phyloP scores from a whole-genome alignment of 2,113 vertebrate species.

The Hippolais icterina region DNA sequence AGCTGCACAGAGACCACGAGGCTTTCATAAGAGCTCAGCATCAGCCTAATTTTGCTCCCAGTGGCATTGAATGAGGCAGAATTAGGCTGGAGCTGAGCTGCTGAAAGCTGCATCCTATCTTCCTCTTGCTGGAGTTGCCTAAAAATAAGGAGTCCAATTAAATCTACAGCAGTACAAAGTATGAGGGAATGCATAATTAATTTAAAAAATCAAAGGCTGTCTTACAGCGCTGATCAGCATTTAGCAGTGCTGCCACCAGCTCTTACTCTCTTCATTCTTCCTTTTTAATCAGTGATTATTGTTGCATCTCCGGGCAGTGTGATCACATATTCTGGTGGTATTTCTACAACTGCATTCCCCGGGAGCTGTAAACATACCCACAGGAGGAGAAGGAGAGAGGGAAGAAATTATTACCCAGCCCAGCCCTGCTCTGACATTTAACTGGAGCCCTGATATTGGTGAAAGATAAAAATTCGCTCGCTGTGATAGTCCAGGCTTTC shows the following conservation, averaged over 20 bases:
- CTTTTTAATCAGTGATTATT: constrained; percentile 55
- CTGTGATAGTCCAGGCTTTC: not conserved
- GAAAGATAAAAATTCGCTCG: not conserved
- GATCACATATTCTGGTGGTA: not conserved
- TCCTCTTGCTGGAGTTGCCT: constrained; percentile 10
- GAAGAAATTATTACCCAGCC: not conserved
- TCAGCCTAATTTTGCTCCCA: constrained; percentile 49
- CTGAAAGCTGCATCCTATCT: constrained; percentile 21
- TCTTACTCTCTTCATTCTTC: constrained; percentile 26
- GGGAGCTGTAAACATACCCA: not conserved
- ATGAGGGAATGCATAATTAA: constrained; percentile 64
- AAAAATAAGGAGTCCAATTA: constrained; percentile 68
- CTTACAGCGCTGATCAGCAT: constrained; percentile 52
- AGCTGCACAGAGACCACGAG: not conserved
- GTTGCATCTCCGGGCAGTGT: not conserved
- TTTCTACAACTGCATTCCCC: not conserved
- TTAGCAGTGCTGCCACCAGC: constrained; percentile 44
- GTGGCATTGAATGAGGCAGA: constrained; percentile 28
- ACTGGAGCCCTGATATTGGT: not conserved
- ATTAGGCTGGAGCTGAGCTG: constrained; percentile 28
- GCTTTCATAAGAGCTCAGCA: constrained; percentile 11
- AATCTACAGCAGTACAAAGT: constrained; percentile 43
- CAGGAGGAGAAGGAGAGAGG: not conserved
- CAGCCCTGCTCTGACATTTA: not conserved
- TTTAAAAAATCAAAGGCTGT: constrained; percentile 50